Conservation (phyloP, 2,888 invertebrate species). For the Cephus pulcher region DNA sequence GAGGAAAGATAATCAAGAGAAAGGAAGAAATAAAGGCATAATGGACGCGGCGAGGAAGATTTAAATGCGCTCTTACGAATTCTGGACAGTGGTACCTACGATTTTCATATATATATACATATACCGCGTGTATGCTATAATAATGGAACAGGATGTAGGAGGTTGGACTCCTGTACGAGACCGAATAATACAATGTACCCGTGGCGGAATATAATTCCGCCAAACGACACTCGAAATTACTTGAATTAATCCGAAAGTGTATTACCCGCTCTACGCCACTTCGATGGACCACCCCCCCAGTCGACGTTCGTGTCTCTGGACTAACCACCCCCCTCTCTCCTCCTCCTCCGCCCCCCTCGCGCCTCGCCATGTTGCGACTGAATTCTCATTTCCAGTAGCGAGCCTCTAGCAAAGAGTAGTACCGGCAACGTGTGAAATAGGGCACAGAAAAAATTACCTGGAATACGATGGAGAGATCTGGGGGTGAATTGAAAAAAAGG, state of each 20-base stretch:
- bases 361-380: not conserved
- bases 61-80: not conserved
- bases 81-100: not conserved
- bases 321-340: not conserved
- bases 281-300: not conserved
- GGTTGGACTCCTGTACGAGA: not conserved
- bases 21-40: not conserved
- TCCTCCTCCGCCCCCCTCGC: too few relatives aligned
- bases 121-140: not conserved
- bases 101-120: not conserved
- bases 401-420: not conserved
- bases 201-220: constrained; percentile 26
- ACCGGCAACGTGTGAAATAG: not conserved
- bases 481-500: not conserved
- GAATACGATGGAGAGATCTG: not conserved
- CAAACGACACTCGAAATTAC: constrained; percentile 34
- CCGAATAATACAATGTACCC: constrained; percentile 21
- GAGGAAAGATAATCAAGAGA: not conserved
- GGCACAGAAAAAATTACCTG: not conserved
- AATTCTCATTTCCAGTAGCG: not conserved
- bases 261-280: not conserved
- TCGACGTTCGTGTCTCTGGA: not conserved
- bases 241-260: constrained; percentile 34
- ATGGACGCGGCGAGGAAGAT: not conserved
- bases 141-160: not conserved